These are phyloP conservation scores for Kryptolebias ocellatus DNA, from an alignment of 2,797 vertebrate species.

Conservation along the genomic window DNA sequence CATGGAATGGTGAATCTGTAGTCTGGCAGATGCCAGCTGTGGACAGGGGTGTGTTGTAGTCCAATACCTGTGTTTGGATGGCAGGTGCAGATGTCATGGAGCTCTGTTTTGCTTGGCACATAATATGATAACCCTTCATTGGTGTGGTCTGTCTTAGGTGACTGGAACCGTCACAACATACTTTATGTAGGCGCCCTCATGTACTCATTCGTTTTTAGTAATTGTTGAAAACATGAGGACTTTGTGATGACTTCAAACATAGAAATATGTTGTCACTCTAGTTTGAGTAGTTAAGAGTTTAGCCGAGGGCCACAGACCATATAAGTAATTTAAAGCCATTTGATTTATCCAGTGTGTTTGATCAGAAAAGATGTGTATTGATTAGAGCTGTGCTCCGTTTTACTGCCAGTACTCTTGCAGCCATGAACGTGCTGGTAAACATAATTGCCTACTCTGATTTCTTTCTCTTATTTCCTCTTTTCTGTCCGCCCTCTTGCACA, in stretches of 20 bases:
- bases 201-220: too few species aligned
- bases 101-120: too few species aligned
- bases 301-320: conserved; percentile 44
- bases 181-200: too few species aligned
- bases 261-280: conserved; percentile 20
- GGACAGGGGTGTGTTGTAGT: too few species aligned
- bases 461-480: conserved; percentile 45
- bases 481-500: conserved; percentile 51
- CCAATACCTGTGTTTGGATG: too few species aligned
- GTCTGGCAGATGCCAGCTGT: too few species aligned
- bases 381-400: conserved; percentile 69
- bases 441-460: conserved; percentile 79
- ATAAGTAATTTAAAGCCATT: conserved; percentile 33
- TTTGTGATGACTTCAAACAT: conserved; percentile 12
- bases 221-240: too few species aligned
- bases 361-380: conserved; percentile 78
- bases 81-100: too few species aligned
- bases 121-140: too few species aligned
- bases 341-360: conserved; percentile 77
- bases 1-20: too few species aligned
- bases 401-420: conserved; percentile 76
- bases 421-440: conserved; percentile 56
- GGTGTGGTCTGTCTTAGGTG: too few species aligned
- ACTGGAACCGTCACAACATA: too few species aligned
- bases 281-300: conserved; percentile 28